Evolutionary conservation across 30 jellyfish, hydroid and myxozoan species (phyloP).

Genomic region (Phacellophora camtschatica): DNA sequence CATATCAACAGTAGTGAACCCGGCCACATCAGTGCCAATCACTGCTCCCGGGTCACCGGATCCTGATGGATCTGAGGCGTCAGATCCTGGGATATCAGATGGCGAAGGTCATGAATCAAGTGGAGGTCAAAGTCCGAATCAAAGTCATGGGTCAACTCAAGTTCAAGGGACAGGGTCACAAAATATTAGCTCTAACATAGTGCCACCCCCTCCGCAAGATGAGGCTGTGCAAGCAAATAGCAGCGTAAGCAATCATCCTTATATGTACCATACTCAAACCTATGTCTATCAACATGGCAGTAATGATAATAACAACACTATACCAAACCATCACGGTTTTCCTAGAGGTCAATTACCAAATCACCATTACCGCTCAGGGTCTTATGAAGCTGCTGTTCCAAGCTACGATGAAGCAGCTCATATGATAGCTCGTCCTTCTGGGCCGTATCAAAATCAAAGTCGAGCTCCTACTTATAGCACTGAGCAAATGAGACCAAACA

Average conservation of each 20-base stretch:
- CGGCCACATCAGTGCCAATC: slow-evolving; percentile 94
- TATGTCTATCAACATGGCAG: slow-evolving; percentile 8
- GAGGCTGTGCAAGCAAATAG: neutral
- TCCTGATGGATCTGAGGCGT: slow-evolving; percentile 90
- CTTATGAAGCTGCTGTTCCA: neutral
- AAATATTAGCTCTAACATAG: slow-evolving; percentile 2
- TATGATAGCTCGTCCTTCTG: neutral
- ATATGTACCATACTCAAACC: slow-evolving; percentile 11
- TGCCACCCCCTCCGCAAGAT: neutral
- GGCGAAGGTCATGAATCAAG: slow-evolving; percentile 24
- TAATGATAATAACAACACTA: neutral
- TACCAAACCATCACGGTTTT: slow-evolving; percentile 15
- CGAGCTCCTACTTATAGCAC: neutral
- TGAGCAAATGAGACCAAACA: slow-evolving; percentile 8
- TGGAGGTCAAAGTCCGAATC: too few species aligned
- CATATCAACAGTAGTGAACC: slow-evolving; percentile 95
- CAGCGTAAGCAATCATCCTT: neutral
- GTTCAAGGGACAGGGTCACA: slow-evolving; percentile 16
- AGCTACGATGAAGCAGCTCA: neutral
- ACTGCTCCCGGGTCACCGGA: slow-evolving; percentile 99
- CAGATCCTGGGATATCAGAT: slow-evolving; percentile 60
- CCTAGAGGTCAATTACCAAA: slow-evolving; percentile 20
- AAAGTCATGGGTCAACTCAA: neutral
- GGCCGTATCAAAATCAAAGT: neutral
- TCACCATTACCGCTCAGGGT: neutral